Evolutionary conservation across 2,888 invertebrate species (phyloP).

Genomic region (Melanchra persicariae): DNA sequence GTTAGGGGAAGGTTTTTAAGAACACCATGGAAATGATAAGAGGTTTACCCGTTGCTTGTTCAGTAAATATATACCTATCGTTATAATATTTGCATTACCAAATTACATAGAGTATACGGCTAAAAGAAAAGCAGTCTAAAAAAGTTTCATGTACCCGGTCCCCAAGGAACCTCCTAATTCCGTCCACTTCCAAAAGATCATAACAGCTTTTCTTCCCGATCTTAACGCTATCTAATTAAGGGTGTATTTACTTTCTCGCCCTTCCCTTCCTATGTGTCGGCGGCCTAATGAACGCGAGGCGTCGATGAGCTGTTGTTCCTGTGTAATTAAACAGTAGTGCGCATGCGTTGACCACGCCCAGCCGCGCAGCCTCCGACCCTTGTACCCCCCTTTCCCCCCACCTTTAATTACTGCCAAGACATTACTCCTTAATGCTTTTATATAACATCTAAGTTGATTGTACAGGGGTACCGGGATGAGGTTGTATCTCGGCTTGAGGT

Average conservation of each 20-base stretch:
- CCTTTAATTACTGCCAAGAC: constrained; percentile 89
- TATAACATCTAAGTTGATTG: constrained; percentile 73
- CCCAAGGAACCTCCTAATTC: constrained; percentile 42
- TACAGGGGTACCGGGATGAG: constrained; percentile 39
- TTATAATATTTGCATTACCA: neutral
- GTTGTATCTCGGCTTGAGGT: constrained; percentile 33
- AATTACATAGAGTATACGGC: neutral
- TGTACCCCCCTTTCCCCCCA: constrained; percentile 66
- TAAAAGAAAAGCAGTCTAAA: constrained; percentile 2
- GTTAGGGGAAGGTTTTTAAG: constrained; percentile 54
- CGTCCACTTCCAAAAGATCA: constrained; percentile 25
- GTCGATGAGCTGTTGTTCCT: constrained; percentile 87
- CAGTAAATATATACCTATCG: neutral
- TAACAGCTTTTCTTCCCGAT: constrained; percentile 30
- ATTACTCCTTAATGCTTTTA: constrained; percentile 88
- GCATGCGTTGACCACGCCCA: constrained; percentile 90
- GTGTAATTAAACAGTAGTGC: constrained; percentile 85
- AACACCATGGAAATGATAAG: constrained; percentile 42
- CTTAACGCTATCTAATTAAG: constrained; percentile 67
- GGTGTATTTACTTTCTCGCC: constrained; percentile 68
- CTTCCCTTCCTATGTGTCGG: constrained; percentile 68
- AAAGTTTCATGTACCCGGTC: constrained; percentile 34
- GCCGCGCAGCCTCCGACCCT: constrained; percentile 85
- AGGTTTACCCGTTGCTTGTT: neutral
- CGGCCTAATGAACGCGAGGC: constrained; percentile 87